Evolutionary conservation across 2,797 vertebrate genomes (phyloP).

Genomic region (Orientallactaga sibirica): DNA sequence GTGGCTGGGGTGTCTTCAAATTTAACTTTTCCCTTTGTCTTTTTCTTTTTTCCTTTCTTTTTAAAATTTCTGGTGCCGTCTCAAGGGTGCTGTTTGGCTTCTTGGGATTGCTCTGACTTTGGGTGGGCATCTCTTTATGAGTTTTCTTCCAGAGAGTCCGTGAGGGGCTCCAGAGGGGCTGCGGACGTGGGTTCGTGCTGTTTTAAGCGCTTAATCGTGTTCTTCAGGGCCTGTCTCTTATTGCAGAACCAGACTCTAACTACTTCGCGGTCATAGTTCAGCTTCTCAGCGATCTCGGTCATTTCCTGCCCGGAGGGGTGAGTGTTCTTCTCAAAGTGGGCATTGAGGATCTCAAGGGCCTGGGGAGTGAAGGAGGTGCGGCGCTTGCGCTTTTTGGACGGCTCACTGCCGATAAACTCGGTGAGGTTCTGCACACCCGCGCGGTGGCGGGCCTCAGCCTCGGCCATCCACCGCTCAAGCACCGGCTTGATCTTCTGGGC

Average conservation of each 20-base stretch:
- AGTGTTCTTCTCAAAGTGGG: conserved; percentile 99
- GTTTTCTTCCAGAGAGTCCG: conserved; percentile 96
- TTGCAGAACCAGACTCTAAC: conserved; percentile 99
- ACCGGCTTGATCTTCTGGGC: conserved; percentile 99
- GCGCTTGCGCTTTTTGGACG: conserved; percentile 99
- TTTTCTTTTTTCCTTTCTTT: background rate
- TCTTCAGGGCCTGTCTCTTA: conserved; percentile 99
- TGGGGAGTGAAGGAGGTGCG: conserved; percentile 99
- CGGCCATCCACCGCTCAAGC: conserved; percentile 99
- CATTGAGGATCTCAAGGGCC: conserved; percentile 99
- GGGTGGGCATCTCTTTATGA: conserved; percentile 87
- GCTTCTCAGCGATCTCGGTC: conserved; percentile 99
- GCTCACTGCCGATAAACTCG: conserved; percentile 99
- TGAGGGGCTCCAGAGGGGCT: conserved; percentile 94
- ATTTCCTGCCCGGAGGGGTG: conserved; percentile 99
- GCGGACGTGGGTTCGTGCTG: conserved; percentile 93
- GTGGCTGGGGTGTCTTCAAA: conserved; percentile 86
- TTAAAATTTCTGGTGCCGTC: background rate
- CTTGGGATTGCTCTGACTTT: background rate
- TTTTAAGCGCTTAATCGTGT: conserved; percentile 99
- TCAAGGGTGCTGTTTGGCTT: conserved; percentile 12
- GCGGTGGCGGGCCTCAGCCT: conserved; percentile 99
- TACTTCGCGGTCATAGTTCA: conserved; percentile 99
- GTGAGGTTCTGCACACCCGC: conserved; percentile 99
- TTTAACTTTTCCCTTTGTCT: background rate